A percentile compares a stretch with the other conserved stretches of the same genome.
phyloP scores from a whole-genome alignment of 2,797 vertebrate genomes.

The Lophotriccus pileatus region DNA sequence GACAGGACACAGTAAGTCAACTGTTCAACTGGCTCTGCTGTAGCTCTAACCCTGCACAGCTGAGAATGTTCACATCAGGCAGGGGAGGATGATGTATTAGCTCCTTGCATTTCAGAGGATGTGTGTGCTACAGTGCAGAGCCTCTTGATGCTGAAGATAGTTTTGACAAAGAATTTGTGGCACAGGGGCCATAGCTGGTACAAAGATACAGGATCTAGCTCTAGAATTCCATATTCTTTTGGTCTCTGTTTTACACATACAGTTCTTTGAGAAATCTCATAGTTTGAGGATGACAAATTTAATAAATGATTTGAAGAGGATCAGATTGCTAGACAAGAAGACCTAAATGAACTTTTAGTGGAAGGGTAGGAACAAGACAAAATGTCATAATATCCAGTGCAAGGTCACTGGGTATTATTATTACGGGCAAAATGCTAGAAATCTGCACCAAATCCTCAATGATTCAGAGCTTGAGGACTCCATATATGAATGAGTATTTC shows the following conservation, averaged over 20 bases:
- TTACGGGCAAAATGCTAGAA: background rate
- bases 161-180: background rate
- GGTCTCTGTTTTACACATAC: background rate
- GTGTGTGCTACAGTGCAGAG: background rate
- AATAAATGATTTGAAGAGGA: background rate
- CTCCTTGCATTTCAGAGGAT: background rate
- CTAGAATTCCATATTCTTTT: background rate
- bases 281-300: background rate
- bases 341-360: background rate
- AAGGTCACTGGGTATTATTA: background rate
- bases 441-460: background rate
- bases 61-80: background rate
- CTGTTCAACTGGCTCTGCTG: background rate
- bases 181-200: background rate
- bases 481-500: background rate
- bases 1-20: background rate
- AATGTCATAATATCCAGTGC: background rate
- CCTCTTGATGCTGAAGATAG: background rate
- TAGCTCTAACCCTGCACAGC: background rate
- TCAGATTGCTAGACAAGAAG: background rate
- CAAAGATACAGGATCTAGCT: rapidly evolving
- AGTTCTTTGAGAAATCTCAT: background rate
- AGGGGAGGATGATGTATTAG: background rate
- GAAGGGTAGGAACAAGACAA: background rate
- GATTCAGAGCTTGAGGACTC: slow-evolving; percentile 7